These are phyloP conservation scores for Phaethornis superciliosus DNA, from an alignment of 2,113 vertebrate species.

Conservation along the genomic window DNA sequence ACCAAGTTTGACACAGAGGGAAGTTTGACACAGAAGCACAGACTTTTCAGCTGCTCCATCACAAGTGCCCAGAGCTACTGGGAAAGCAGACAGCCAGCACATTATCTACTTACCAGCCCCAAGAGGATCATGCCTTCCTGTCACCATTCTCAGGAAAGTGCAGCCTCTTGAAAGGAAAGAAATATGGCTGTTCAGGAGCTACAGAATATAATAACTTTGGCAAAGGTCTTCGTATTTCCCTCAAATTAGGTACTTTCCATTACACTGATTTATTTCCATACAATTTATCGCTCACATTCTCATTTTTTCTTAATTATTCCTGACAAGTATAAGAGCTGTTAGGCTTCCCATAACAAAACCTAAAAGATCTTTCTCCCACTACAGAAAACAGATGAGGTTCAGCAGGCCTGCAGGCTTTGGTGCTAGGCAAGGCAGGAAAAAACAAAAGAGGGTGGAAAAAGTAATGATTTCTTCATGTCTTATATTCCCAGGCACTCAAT, in stretches of 20 bases:
- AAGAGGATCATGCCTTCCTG: not conserved
- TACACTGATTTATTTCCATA: not conserved
- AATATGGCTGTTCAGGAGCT: not conserved
- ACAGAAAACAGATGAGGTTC: not conserved
- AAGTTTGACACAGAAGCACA: not conserved
- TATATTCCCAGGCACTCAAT: not conserved
- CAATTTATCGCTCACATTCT: not conserved
- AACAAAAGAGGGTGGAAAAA: accelerated
- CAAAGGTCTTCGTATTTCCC: not conserved
- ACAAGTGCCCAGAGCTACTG: not conserved
- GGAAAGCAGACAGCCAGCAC: not conserved
- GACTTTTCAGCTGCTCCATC: not conserved
- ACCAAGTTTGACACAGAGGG: not conserved
- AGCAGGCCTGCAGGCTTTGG: not conserved
- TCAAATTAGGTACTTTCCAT: not conserved
- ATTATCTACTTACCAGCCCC: not conserved
- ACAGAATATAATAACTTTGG: not conserved
- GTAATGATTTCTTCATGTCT: not conserved
- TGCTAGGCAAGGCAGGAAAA: not conserved
- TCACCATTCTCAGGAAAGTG: not conserved
- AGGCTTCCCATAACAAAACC: not conserved
- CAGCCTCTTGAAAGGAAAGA: not conserved
- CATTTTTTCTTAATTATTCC: slow-evolving; percentile 25
- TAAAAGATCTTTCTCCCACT: not conserved
- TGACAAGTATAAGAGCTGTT: not conserved